Base-by-base conservation (phyloP, 2,888 invertebrate genomes). In the Mythimna albipuncta region DNA sequence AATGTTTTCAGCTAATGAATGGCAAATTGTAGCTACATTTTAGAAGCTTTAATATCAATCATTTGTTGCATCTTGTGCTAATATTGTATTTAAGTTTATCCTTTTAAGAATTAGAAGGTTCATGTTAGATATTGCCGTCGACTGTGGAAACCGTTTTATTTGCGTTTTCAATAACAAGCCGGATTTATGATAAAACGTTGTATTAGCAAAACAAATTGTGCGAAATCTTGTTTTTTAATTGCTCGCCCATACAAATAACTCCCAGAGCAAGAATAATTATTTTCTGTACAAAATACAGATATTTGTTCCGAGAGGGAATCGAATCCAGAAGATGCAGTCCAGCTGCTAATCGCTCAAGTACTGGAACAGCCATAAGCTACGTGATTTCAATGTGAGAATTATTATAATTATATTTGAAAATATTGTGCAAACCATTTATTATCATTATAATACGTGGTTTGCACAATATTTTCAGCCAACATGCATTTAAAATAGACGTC, bases 361-460 rank as follows among this genome's bases (percentile, higher is more conserved):
- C 41, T 41, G 41, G 2, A 10, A 0, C 41, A 44, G 44, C 5
- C 13, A 11, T 9, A 1, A 65, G 66, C 66, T 54, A 64, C 41
- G 66, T 63, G 57, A 55, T 69, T 61, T 78, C 74, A 83, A 84
- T 81, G 82, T 75, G 66, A 81, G 81, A 76, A 58, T 71, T n/a
- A n/a, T n/a, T n/a, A n/a, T n/a, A n/a, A n/a, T n/a, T n/a, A n/a
- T n/a, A n/a, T n/a, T n/a, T n/a, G n/a, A n/a, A n/a, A n/a, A n/a
- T n/a, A n/a, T n/a, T n/a, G n/a, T n/a, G n/a, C n/a, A n/a, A n/a
- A n/a, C n/a, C n/a, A n/a, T n/a, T n/a, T n/a, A n/a, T n/a, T n/a
- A 69, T 84, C 69, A 81, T 38, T 70, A 67, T 55, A 69, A 58
- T 54, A 64, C 11, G 47, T 67, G 38, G 35, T 54, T 72, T 69